phyloP scores from a whole-genome alignment of 2,797 vertebrate species.

The Ctenopoma kingsleyae region DNA sequence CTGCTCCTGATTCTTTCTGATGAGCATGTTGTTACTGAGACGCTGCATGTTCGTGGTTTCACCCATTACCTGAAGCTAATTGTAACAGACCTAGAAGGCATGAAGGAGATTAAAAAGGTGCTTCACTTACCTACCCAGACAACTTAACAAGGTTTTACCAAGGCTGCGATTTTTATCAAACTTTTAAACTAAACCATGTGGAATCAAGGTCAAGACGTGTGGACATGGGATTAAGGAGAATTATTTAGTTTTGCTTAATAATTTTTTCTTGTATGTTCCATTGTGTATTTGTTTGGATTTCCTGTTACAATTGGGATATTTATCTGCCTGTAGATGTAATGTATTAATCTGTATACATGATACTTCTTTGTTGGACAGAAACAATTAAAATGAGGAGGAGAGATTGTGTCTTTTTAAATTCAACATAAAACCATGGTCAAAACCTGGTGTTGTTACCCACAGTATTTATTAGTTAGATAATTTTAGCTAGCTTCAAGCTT shows the following conservation, averaged over 20 bases:
- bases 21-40: conserved; percentile 50
- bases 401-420: too few species aligned
- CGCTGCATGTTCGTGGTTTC: conserved; percentile 25
- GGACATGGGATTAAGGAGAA: not conserved
- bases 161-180: not conserved
- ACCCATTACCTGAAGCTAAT: conserved; percentile 48
- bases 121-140: not conserved
- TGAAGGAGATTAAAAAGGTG: not conserved
- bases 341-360: too few species aligned
- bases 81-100: conserved; percentile 23
- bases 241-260: not conserved
- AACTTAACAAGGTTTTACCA: not conserved
- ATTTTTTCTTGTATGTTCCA: not conserved
- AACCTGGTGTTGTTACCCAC: not conserved
- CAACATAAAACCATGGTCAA: not conserved
- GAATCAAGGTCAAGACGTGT: not conserved
- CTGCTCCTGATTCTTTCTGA: conserved; percentile 35
- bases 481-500: not conserved
- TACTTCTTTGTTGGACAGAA: not conserved
- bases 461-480: not conserved
- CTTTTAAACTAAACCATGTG: not conserved
- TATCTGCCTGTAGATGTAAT: not conserved
- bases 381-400: not conserved
- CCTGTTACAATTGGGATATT: not conserved
- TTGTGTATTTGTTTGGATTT: not conserved